These are phyloP conservation scores for Sesamia nonagrioides DNA, from an alignment of 1,140 invertebrate species.

Conservation along the genomic window DNA sequence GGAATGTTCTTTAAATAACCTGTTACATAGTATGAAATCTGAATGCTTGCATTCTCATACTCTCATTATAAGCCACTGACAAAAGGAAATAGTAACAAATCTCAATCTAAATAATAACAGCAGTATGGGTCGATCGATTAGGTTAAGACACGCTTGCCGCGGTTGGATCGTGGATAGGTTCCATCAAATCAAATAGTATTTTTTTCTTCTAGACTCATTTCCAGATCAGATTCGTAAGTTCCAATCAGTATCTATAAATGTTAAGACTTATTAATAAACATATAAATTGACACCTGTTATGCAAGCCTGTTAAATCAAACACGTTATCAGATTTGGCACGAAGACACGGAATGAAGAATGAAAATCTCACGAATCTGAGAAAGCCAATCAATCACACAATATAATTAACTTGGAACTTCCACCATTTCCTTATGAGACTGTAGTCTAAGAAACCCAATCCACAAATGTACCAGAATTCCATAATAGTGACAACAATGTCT, in stretches of 20 bases:
- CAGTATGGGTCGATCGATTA: no score
- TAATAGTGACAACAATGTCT: conserved; percentile 20
- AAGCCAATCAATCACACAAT: background rate
- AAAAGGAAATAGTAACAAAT: no score
- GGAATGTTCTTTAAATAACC: no score
- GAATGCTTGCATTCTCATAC: no score
- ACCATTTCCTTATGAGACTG: background rate
- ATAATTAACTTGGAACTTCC: background rate
- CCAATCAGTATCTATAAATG: background rate
- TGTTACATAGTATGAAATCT: no score
- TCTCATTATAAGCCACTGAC: no score
- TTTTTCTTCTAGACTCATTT: no score
- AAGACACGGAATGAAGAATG: background rate
- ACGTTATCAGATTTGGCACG: background rate
- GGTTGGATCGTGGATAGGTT: no score
- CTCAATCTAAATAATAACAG: no score
- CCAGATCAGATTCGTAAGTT: no score
- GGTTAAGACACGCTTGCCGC: no score
- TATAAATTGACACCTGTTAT: background rate
- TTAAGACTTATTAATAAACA: background rate
- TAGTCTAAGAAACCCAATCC: background rate
- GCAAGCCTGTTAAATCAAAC: background rate
- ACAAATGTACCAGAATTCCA: background rate
- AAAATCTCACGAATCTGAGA: background rate
- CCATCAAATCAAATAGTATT: no score